phyloP scores from a whole-genome alignment of 2,888 invertebrate genomes.

The Mesochorus sp. region DNA sequence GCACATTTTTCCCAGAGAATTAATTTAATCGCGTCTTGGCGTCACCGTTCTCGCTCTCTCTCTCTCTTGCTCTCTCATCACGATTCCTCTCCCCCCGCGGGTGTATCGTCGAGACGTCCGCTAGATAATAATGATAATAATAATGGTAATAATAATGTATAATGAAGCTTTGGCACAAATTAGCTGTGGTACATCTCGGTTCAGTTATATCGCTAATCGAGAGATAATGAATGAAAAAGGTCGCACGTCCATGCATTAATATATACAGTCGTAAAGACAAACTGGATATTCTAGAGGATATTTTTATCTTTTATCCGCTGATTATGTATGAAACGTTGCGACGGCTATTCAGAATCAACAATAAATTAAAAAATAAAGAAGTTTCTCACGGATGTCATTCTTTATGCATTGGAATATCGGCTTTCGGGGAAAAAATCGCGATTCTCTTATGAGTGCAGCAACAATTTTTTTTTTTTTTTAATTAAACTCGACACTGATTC shows the following conservation, averaged over 20 bases:
- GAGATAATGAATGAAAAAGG: slow-evolving; percentile 59
- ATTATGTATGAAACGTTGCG: too few species aligned
- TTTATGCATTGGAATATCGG: slow-evolving; percentile 8
- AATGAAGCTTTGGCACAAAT: slow-evolving; percentile 55
- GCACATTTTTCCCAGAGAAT: slow-evolving; percentile 67
- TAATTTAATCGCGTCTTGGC: slow-evolving; percentile 65
- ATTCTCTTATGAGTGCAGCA: not conserved
- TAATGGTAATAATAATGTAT: slow-evolving; percentile 27
- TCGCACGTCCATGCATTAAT: slow-evolving; percentile 39
- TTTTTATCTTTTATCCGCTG: not conserved
- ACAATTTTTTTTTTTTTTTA: not conserved
- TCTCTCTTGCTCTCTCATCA: too few species aligned
- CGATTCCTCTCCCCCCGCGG: not conserved
- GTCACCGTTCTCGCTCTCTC: too few species aligned
- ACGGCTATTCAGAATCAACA: too few species aligned
- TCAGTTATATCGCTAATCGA: slow-evolving; percentile 34
- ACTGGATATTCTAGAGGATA: slow-evolving; percentile 38
- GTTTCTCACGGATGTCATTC: slow-evolving; percentile 43
- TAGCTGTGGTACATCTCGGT: slow-evolving; percentile 46
- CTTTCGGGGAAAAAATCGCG: slow-evolving; percentile 11
- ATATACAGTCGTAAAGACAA: slow-evolving; percentile 32
- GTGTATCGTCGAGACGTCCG: not conserved
- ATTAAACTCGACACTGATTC: not conserved
- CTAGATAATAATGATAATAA: not conserved
- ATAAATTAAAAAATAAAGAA: too few species aligned